A percentile compares a stretch with the other conserved stretches of the same genome.
phyloP scores from a whole-genome alignment of 2,113 vertebrate genomes.

The Nicator chloris region DNA sequence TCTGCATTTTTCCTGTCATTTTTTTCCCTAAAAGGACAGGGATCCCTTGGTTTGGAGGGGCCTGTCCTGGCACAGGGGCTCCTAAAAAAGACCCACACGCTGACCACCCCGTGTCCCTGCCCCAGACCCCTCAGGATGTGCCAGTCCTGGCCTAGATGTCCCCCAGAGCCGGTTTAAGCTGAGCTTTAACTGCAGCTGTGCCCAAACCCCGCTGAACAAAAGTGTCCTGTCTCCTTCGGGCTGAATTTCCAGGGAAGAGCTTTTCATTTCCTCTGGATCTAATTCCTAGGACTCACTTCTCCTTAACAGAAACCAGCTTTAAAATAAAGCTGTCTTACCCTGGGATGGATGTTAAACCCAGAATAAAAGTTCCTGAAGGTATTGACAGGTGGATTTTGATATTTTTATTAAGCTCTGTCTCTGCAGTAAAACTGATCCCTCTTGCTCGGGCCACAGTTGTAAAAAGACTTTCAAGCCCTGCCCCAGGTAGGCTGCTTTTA shows the following conservation, averaged over 20 bases:
- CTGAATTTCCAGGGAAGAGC: slow-evolving; percentile 1
- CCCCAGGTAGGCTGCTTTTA: background rate
- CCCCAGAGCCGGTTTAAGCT: background rate
- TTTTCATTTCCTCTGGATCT: slow-evolving; percentile 21
- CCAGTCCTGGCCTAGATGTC: background rate
- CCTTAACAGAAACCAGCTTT: background rate
- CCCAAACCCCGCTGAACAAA: background rate
- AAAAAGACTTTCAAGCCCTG: background rate
- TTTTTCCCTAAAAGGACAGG: background rate
- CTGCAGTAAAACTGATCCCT: background rate
- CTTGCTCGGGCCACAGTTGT: background rate
- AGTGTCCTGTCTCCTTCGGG: background rate
- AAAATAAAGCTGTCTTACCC: background rate
- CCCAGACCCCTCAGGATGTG: background rate
- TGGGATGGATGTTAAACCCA: background rate
- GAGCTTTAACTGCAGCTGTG: background rate
- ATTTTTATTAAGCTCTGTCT: slow-evolving; percentile 23
- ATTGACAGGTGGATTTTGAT: background rate
- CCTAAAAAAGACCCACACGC: background rate
- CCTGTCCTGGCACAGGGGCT: background rate
- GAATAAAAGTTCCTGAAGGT: background rate
- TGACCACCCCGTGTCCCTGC: background rate
- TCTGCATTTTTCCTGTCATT: background rate
- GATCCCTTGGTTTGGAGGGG: background rate
- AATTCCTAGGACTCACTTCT: background rate